Evolutionary conservation across 2,888 invertebrate genomes (phyloP).

Genomic region (Dorcus hopei): DNA sequence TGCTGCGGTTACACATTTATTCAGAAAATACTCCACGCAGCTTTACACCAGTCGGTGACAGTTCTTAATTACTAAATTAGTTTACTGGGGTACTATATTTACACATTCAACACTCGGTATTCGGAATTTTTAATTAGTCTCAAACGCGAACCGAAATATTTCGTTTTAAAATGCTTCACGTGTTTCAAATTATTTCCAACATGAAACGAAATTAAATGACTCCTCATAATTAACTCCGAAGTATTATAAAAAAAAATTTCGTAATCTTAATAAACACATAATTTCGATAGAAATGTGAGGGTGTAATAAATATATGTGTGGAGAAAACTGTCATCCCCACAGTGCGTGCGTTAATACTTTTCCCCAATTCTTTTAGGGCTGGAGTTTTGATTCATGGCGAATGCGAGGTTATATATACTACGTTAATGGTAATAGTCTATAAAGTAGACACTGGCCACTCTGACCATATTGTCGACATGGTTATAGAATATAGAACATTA

Average conservation of each 20-base stretch:
- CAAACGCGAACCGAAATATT: not conserved
- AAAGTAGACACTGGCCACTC: slow-evolving; percentile 32
- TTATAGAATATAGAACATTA: slow-evolving; percentile 33
- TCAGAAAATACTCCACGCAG: slow-evolving; percentile 5
- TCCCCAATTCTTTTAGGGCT: slow-evolving; percentile 12
- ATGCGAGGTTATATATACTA: slow-evolving; percentile 25
- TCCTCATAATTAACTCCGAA: no score
- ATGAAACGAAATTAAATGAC: no score
- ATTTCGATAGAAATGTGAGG: no score
- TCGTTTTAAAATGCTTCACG: not conserved
- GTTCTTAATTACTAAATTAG: slow-evolving; percentile 8
- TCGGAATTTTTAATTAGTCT: not conserved
- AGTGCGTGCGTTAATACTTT: no score
- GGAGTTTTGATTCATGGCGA: slow-evolving; percentile 29
- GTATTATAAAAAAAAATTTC: no score
- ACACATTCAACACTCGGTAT: not conserved
- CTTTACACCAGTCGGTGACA: slow-evolving; percentile 2
- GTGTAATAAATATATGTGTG: no score
- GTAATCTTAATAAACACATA: no score
- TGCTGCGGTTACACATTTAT: slow-evolving; percentile 9
- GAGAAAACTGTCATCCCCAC: no score
- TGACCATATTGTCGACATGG: slow-evolving; percentile 26
- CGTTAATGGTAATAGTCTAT: slow-evolving; percentile 34
- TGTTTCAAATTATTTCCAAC: not conserved
- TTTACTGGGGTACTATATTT: slow-evolving; percentile 2